Base-by-base conservation (phyloP, 1,140 invertebrate genomes). In the Cepaea nemoralis region DNA sequence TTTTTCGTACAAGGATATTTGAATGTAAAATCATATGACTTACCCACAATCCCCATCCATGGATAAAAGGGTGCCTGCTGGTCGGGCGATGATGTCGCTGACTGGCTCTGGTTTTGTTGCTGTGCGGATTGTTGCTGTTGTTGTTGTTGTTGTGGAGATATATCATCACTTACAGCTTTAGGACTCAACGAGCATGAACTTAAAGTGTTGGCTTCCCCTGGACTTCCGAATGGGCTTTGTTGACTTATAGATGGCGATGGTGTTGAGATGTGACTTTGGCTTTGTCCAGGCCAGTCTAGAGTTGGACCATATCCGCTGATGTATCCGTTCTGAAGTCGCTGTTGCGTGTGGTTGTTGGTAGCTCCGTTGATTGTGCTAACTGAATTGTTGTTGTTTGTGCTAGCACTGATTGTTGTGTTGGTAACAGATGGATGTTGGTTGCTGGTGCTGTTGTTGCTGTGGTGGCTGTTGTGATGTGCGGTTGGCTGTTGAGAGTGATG, bases 11-110 rank as follows among this genome's bases (percentile, higher is more conserved):
- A n/a, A n/a, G n/a, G n/a, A n/a, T n/a, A n/a, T n/a, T n/a, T n/a
- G n/a, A n/a, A n/a, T n/a, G n/a, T n/a, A n/a, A n/a, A n/a, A n/a
- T n/a, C n/a, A n/a, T n/a, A n/a, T n/a, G 8, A 86, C 87, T 83
- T 86, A 88, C 87, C 87, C 59, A 89, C 88, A 45, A 89, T 89
- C 66, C 88, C 88, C 88, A 89, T 89, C 88, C 88, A 89, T 12
- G 88, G 88, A 73, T 89, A 89, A 81, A 88, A 89, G 24, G 87
- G 87, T 48, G 87, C 84, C 16, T 85, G 67, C 24, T 81, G 85
- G 73, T 87, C 86, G 27, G 84, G 48, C n/a, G 78, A 59, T 24
- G 69, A 55, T n/a, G 37, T 73, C 19, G 78, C 35, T 3, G 67
- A 71, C 19, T 48, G 35, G 33, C n/a, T 67, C 48, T 50, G 59